Conservation (phyloP, 2,888 invertebrate genomes). For the Drosophila borealis region DNA sequence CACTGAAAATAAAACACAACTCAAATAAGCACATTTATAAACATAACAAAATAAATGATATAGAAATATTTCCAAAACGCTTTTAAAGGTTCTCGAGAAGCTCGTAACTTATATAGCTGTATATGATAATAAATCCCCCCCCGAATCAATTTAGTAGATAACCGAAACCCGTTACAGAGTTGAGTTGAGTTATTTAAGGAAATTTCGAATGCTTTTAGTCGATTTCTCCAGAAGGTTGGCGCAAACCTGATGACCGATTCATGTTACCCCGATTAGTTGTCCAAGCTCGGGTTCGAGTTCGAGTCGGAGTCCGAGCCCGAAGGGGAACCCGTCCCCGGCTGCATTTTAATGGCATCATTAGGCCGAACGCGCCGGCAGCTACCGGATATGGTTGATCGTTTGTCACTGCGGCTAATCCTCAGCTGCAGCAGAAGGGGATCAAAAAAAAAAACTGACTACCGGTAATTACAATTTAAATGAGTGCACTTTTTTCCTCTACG, state of each 20-base stretch:
- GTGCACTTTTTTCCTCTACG: constrained; percentile 55
- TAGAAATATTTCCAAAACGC: too few relatives aligned
- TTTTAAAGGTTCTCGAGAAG: too few relatives aligned
- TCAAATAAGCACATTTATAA: too few relatives aligned
- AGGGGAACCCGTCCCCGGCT: constrained; percentile 28
- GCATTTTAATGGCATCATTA: constrained; percentile 76
- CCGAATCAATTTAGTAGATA: constrained; percentile 4
- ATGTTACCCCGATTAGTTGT: not conserved
- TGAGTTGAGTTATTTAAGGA: constrained; percentile 15
- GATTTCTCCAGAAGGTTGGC: constrained; percentile 15
- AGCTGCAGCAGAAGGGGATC: constrained; percentile 17
- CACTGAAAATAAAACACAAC: too few relatives aligned
- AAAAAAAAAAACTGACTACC: constrained; percentile 2
- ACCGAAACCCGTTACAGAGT: constrained; percentile 1
- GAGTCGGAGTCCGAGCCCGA: too few relatives aligned
- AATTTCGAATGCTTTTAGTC: constrained; percentile 10
- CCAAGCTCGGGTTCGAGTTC: too few relatives aligned
- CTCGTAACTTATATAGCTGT: too few relatives aligned
- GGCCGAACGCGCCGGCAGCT: constrained; percentile 58
- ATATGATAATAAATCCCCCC: too few relatives aligned
- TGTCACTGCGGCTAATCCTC: constrained; percentile 69
- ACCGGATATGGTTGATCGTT: constrained; percentile 79
- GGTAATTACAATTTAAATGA: constrained; percentile 77
- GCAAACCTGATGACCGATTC: constrained; percentile 22
- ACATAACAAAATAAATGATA: too few relatives aligned